Conservation (phyloP, 2,113 vertebrate genomes). For the Taurulus bubalis region DNA sequence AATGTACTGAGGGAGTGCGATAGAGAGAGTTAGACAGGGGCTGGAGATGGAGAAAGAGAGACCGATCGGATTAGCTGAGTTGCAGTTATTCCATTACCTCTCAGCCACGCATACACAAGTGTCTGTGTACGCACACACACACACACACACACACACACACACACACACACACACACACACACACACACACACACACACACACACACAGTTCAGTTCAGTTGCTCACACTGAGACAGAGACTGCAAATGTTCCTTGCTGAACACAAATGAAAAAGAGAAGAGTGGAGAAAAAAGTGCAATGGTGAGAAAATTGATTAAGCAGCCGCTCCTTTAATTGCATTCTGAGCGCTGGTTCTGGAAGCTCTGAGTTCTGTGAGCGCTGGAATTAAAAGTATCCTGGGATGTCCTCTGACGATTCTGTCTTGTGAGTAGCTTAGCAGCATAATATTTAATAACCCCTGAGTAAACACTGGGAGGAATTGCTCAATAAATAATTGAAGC, state of each 20-base stretch:
- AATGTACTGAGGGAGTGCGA: conserved; percentile 61
- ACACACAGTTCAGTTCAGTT: neutral
- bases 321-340: conserved; percentile 71
- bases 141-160: neutral
- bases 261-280: conserved; percentile 30
- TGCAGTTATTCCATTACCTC: conserved; percentile 75
- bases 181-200: no score
- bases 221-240: conserved; percentile 14
- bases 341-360: conserved; percentile 44
- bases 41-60: conserved; percentile 65
- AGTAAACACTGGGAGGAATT: conserved; percentile 82
- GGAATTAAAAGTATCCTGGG: conserved; percentile 70
- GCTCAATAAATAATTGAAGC: conserved; percentile 84
- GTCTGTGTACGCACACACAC: conserved; percentile 14
- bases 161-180: no score
- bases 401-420: conserved; percentile 73
- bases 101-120: conserved; percentile 38
- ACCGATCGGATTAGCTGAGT: conserved; percentile 72
- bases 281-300: conserved; percentile 27
- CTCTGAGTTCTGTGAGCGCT: conserved; percentile 54
- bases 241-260: conserved; percentile 44
- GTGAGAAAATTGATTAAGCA: conserved; percentile 61
- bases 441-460: conserved; percentile 83
- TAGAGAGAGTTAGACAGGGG: conserved; percentile 52
- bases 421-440: conserved; percentile 77